A percentile compares a stretch with the other conserved stretches of the same genome.
Conservation (phyloP, 2,113 vertebrate species). For the Channa argus region DNA sequence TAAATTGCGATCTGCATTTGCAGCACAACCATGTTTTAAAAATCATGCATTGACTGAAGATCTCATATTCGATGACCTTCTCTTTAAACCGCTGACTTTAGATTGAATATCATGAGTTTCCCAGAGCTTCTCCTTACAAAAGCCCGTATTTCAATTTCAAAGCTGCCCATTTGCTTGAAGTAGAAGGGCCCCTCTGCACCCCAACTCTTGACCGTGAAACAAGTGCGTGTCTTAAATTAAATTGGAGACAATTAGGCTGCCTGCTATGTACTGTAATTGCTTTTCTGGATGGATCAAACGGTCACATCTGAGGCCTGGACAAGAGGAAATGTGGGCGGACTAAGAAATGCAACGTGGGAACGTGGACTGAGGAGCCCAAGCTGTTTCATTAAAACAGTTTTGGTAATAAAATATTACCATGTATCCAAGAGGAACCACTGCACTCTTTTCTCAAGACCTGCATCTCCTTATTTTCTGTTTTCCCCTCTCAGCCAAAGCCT, state of each 20-base stretch:
- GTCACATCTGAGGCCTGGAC: slow-evolving; percentile 32
- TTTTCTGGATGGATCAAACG: slow-evolving; percentile 66
- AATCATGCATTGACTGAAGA: background rate
- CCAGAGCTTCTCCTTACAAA: slow-evolving; percentile 35
- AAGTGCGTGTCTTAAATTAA: slow-evolving; percentile 67
- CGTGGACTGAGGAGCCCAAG: slow-evolving; percentile 53
- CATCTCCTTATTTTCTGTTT: slow-evolving; percentile 13
- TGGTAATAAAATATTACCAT: slow-evolving; percentile 66
- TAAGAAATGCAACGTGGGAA: slow-evolving; percentile 16
- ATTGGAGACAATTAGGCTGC: slow-evolving; percentile 68
- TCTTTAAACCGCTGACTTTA: slow-evolving; percentile 39
- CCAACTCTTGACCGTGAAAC: slow-evolving; percentile 50
- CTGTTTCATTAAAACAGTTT: slow-evolving; percentile 71
- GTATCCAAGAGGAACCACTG: slow-evolving; percentile 28
- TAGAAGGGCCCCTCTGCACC: slow-evolving; percentile 36
- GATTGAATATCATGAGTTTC: slow-evolving; percentile 21
- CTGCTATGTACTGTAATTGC: slow-evolving; percentile 63
- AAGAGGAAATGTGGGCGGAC: slow-evolving; percentile 53
- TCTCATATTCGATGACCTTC: slow-evolving; percentile 25
- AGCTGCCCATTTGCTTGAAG: slow-evolving; percentile 50
- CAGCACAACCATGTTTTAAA: slow-evolving; percentile 17
- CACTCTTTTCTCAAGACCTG: slow-evolving; percentile 10
- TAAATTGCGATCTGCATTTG: slow-evolving; percentile 8
- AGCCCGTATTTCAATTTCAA: slow-evolving; percentile 71
- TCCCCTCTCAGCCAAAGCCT: no score